Base-by-base conservation (phyloP, 2,888 invertebrate genomes). In the Antheraea yamamai region DNA sequence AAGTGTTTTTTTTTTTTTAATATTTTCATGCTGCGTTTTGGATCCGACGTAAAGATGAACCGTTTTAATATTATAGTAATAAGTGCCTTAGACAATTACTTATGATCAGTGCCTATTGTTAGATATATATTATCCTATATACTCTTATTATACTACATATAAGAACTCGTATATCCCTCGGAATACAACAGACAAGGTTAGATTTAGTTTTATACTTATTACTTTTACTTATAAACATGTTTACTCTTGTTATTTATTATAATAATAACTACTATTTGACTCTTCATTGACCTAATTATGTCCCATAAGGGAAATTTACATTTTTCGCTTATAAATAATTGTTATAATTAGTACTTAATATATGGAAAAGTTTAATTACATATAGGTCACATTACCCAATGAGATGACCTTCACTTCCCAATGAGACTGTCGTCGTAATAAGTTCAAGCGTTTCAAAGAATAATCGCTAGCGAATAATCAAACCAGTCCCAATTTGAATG, bases 21-120 rank as follows among this genome's bases (percentile, higher is more conserved):
- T 39, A 70, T 70, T 92, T 91, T 77, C 93, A 93, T 88, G 94
- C 94, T 80, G 89, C 92, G 82, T 76, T 30, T 76, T 75, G 92
- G 92, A 91, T 78, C 35, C 61, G n/a, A 76, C 75, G 76, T 78
- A 81, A 82, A 91, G 91, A 76, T 76, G 64, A 76, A 74, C 35
- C n/a, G 35, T 30, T 74, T 39, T 39, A 39, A 68, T 35, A 35
- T n/a, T 73, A 74, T 64, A 73, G 4, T 70, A 73, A 47, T 23
- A 77, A 81, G 81, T 81, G 81, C 81, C 81, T 81, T 81, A 73
- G 74, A 61, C 73, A 72, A 77, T 71, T 75, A 78, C 79, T 80
- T 79, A 79, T 79, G 79, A 77, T 23, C 72, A 75, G 80, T 81
- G 81, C 81, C 79, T 80, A 72, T 61, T 61, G 23, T 61, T 61